Base-by-base conservation (phyloP, 2,888 invertebrate species). In the Phymatocera aterrima region DNA sequence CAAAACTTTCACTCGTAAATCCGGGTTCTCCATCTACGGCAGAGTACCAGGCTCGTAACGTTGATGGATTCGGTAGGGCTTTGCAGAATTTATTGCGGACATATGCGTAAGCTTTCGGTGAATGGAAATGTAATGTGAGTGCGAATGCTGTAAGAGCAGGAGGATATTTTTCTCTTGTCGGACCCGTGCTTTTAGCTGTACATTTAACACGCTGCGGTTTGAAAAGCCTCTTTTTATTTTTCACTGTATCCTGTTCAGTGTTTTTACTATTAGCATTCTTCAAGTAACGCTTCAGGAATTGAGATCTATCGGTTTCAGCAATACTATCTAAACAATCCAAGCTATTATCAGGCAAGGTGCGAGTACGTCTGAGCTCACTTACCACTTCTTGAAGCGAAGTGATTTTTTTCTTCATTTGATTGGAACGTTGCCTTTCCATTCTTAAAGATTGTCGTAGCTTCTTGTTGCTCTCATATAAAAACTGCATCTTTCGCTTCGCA, bases 61-160 rank as follows among this genome's bases (percentile, higher is more conserved):
- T 82, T 6, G 57, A 64, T 6, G 81, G 78, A 43, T 83, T 79
- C n/a, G 82, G 83, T 4, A 84, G 78, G 31, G 72, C 80, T 4
- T 46, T 37, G 46, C 77, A 64, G 61, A 85, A 83, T 57, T 81
- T 83, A 6, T 77, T 12, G 8, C 83, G 31, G 24, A 85, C 82
- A 77, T 77, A 84, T 28, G 34, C 18, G 77, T 84, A 83, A 0
- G 83, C 83, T 61, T 81, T 83, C 1, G 81, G 83, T 3, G 82
- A 82, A 54, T 83, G 82, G 57, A 83, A 84, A 51, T 81, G 81
- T 4, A 83, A 70, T 0, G 83, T 83, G 0, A 81, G 18, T 0
- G 83, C 82, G 80, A 84, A 84, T 2, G 77, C 54, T 28, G 81
- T 48, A 31, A 83, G 61, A 21, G 78, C 79, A 8, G 82, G 78